phyloP scores from a whole-genome alignment of 2,888 invertebrate genomes.

The Platycnemis pennipes region DNA sequence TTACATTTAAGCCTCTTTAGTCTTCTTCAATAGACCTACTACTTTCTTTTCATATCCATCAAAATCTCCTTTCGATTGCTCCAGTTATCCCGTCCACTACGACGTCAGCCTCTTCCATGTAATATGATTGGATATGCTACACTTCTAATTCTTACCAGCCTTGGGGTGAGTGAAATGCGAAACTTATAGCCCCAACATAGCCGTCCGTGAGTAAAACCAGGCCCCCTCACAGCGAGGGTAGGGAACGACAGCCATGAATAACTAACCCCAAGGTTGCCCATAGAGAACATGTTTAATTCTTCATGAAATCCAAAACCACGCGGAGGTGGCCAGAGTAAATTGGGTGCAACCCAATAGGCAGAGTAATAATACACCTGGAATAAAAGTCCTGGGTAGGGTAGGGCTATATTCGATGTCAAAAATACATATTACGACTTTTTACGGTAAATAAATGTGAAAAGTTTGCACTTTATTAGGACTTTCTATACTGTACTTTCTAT shows the following conservation, averaged over 20 bases:
- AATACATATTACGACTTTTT: too few species aligned
- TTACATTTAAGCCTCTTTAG: not conserved
- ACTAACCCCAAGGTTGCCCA: not conserved
- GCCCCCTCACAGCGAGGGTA: not conserved
- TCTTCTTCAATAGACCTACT: not conserved
- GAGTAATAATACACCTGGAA: too few species aligned
- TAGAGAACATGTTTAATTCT: not conserved
- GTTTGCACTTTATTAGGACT: too few species aligned
- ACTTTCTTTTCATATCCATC: not conserved
- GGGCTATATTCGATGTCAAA: too few species aligned
- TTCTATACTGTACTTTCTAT: too few species aligned
- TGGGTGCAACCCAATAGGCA: too few species aligned
- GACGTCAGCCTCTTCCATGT: not conserved
- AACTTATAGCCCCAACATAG: not conserved
- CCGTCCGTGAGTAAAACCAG: not conserved
- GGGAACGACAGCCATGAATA: not conserved
- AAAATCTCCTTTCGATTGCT: not conserved
- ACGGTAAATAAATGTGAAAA: too few species aligned
- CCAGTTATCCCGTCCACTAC: not conserved
- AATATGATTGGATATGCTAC: not conserved
- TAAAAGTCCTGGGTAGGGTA: too few species aligned
- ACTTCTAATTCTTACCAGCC: not conserved
- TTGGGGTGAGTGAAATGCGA: not conserved
- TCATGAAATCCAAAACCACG: not conserved
- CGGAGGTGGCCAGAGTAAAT: not conserved